Evolutionary conservation across 1,140 invertebrate genomes (phyloP).

Genomic region (Cyclargus thomasi): DNA sequence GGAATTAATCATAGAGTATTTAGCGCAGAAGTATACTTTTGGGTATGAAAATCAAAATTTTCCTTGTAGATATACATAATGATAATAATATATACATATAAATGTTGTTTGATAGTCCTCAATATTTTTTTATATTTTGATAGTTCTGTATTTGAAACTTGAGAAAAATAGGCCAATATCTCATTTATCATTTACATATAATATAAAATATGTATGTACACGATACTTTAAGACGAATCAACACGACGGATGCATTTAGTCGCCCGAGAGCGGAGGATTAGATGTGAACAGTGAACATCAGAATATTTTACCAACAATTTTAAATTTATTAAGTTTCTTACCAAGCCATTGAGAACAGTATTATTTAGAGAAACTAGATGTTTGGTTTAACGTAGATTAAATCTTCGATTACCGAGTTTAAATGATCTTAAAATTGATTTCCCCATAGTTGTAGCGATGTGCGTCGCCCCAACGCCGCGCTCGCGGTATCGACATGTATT

Average conservation of each 20-base stretch:
- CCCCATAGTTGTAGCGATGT: slow-evolving; percentile 53
- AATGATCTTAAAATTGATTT: slow-evolving; percentile 56
- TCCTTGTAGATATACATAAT: slow-evolving; percentile 71
- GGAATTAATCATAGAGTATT: slow-evolving; percentile 64
- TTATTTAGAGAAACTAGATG: slow-evolving; percentile 72
- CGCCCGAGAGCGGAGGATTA: slow-evolving; percentile 48
- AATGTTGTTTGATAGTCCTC: slow-evolving; percentile 74
- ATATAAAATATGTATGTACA: slow-evolving; percentile 57
- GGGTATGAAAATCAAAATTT: slow-evolving; percentile 66
- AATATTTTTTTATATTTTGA: slow-evolving; percentile 77
- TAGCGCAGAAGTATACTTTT: slow-evolving; percentile 68
- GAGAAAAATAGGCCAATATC: slow-evolving; percentile 70
- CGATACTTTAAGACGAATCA: slow-evolving; percentile 59
- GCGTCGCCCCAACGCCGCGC: slow-evolving; percentile 34
- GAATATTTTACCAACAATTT: slow-evolving; percentile 51
- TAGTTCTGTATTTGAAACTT: slow-evolving; percentile 75
- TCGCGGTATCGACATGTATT: slow-evolving; percentile 47
- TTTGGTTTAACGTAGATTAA: slow-evolving; percentile 62
- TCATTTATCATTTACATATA: slow-evolving; percentile 67
- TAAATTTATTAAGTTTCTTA: slow-evolving; percentile 65
- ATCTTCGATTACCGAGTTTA: slow-evolving; percentile 60
- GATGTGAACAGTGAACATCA: slow-evolving; percentile 44
- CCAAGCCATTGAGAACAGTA: slow-evolving; percentile 75
- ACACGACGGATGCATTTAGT: slow-evolving; percentile 70
- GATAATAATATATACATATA: slow-evolving; percentile 71